These are phyloP conservation scores for Butastur rufipennis DNA, from an alignment of 2,113 vertebrate genomes.

Conservation along the genomic window DNA sequence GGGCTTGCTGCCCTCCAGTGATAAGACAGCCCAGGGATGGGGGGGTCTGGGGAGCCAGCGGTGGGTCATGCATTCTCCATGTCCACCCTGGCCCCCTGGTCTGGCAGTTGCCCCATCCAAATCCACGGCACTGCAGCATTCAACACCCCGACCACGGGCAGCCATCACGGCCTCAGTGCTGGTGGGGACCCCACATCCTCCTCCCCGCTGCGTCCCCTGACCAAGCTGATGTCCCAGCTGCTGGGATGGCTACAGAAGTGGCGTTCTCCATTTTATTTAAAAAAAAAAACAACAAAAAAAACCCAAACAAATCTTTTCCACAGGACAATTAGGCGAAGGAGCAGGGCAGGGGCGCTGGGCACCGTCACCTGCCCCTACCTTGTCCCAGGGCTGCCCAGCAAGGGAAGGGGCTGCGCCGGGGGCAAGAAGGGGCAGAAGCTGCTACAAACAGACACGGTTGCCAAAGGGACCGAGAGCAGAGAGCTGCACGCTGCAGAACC, in stretches of 20 bases:
- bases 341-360: neutral
- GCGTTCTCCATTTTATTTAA: neutral
- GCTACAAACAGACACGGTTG: neutral
- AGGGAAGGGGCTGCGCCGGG: neutral
- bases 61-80: neutral
- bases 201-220: neutral
- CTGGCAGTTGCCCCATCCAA: neutral
- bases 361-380: neutral
- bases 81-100: neutral
- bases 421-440: neutral
- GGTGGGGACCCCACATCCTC: fast-evolving
- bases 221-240: fast-evolving
- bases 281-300: neutral
- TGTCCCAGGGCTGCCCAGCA: neutral
- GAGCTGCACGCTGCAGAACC: fast-evolving
- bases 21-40: neutral
- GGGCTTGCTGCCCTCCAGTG: neutral
- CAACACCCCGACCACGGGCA: fast-evolving
- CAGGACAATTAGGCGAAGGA: neutral
- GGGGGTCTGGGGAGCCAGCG: fast-evolving
- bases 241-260: neutral
- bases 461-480: neutral
- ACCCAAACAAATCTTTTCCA: neutral
- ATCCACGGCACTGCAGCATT: fast-evolving
- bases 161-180: neutral